Evolutionary conservation across 2,113 vertebrate species (phyloP).

Genomic region (Engraulis encrasicolus): DNA sequence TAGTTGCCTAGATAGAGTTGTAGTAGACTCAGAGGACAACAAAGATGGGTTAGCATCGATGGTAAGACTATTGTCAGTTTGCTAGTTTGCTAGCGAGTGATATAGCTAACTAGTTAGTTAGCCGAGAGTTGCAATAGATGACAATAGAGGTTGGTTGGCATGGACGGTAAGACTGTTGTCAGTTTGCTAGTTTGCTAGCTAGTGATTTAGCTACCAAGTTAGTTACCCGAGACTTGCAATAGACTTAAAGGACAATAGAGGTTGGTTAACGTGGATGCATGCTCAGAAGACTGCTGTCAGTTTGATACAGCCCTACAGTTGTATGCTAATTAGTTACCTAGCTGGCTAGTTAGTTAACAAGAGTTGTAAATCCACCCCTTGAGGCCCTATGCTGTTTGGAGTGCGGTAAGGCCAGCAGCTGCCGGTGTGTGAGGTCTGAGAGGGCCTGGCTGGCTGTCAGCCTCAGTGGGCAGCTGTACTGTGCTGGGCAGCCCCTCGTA

Average conservation of each 20-base stretch:
- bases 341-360: neutral
- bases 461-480: neutral
- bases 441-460: neutral
- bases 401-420: neutral
- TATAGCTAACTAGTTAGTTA: too few species aligned
- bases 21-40: too few species aligned
- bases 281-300: neutral
- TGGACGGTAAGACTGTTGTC: neutral
- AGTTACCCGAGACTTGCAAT: too few species aligned
- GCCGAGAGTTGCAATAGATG: too few species aligned
- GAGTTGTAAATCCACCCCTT: neutral
- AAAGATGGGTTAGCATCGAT: too few species aligned
- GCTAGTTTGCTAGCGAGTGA: too few species aligned
- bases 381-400: neutral
- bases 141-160: constrained; percentile 4
- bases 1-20: too few species aligned
- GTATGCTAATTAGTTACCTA: neutral
- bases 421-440: neutral
- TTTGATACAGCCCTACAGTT: neutral
- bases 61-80: too few species aligned
- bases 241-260: too few species aligned
- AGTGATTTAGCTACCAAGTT: too few species aligned
- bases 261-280: too few species aligned
- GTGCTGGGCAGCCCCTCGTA: neutral
- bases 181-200: neutral